Conservation (phyloP, 2,113 vertebrate genomes). For the Mustela lutreola region DNA sequence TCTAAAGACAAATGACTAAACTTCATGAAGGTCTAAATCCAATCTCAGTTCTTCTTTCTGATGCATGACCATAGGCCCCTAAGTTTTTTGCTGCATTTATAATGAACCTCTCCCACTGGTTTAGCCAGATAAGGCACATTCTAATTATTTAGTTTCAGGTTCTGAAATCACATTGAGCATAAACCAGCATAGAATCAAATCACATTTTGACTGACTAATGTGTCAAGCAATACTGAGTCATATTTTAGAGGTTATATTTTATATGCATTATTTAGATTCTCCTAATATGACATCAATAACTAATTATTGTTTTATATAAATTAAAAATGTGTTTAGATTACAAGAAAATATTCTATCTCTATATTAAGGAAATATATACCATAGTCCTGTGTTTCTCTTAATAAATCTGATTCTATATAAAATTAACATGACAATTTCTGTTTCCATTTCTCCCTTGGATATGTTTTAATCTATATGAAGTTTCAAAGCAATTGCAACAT, state of each 20-base stretch:
- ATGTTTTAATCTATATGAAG: conserved; percentile 29
- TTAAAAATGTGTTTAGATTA: conserved; percentile 22
- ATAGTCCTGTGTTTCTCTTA: background rate
- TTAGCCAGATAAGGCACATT: conserved; percentile 71
- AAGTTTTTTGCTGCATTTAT: conserved; percentile 60
- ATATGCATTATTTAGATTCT: conserved; percentile 36
- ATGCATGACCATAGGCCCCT: conserved; percentile 27
- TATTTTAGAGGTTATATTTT: conserved; percentile 56
- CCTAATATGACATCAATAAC: conserved; percentile 25
- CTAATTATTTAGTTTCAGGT: conserved; percentile 75
- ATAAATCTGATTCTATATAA: background rate
- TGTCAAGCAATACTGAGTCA: conserved; percentile 63
- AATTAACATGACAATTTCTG: conserved; percentile 9
- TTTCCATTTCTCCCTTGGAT: background rate
- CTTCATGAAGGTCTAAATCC: conserved; percentile 11
- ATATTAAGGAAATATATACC: background rate
- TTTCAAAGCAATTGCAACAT: background rate
- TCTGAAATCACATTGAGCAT: conserved; percentile 49
- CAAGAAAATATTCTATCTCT: conserved; percentile 25
- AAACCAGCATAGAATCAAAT: conserved; percentile 70
- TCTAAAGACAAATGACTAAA: conserved; percentile 18
- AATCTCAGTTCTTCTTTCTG: conserved; percentile 27
- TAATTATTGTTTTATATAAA: conserved; percentile 46
- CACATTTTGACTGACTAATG: conserved; percentile 70
- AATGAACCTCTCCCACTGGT: conserved; percentile 68